These are phyloP conservation scores for Tonatia bakeri DNA, from an alignment of 2,113 vertebrate species.

Conservation along the genomic window DNA sequence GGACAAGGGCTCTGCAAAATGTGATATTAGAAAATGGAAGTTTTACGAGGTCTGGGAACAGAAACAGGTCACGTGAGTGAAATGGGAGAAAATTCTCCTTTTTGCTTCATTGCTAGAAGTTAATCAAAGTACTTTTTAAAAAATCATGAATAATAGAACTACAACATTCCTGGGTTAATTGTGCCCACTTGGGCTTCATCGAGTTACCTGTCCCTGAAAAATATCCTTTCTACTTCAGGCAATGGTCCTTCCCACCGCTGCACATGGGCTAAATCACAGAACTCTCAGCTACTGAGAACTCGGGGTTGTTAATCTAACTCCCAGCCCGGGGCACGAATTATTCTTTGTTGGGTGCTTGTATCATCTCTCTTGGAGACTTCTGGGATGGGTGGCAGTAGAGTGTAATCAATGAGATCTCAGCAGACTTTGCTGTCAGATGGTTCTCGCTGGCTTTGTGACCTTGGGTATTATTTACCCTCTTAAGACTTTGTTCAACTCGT, in stretches of 20 bases:
- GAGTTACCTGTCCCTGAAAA: neutral
- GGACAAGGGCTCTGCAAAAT: conserved; percentile 72
- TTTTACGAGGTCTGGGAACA: conserved; percentile 78
- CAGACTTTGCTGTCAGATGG: neutral
- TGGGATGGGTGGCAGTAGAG: neutral
- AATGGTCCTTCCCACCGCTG: neutral
- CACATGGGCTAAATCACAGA: neutral
- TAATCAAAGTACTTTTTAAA: conserved; percentile 11
- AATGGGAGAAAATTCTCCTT: conserved; percentile 63
- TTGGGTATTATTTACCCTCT: neutral
- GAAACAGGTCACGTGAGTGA: conserved; percentile 64
- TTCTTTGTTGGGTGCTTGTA: neutral
- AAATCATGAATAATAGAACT: conserved; percentile 35
- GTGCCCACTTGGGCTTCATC: neutral
- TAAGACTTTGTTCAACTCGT: neutral
- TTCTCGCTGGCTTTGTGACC: neutral
- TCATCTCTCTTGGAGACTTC: neutral
- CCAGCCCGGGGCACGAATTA: too few relatives aligned
- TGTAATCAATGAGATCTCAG: too few relatives aligned
- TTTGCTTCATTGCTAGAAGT: conserved; percentile 55
- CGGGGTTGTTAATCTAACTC: neutral
- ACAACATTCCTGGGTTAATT: neutral
- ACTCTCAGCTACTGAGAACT: neutral
- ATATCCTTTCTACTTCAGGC: neutral
- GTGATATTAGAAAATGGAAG: conserved; percentile 75